Base-by-base conservation (phyloP, 2,888 invertebrate species). In the Zhengitettix transpicula region DNA sequence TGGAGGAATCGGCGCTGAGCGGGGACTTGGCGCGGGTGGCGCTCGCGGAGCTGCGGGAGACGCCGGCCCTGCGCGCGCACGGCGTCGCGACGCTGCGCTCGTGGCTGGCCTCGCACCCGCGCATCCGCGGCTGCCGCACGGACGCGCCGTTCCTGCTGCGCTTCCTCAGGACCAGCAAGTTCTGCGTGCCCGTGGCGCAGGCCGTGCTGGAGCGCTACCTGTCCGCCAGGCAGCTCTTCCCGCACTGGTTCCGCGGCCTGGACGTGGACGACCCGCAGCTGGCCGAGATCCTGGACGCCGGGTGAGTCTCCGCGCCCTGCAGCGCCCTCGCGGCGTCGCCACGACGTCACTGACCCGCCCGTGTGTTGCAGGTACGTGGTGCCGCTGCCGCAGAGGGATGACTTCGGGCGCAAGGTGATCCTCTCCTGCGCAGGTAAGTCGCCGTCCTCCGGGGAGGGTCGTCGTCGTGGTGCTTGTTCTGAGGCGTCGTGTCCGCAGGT, bases 201-300 rank as follows among this genome's bases (percentile, higher is more conserved):
- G 69, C 70, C 57, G 69, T 71, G 58, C 73, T 94, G 65, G 91
- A 93, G 71, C 81, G 88, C 56, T 94, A 93, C 72, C 76, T 94
- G 59, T 87, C 86, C 42, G 87, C 92, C 65, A 78, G 93, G 9
- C 88, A 90, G 71, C 77, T 90, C 67, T 87, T 89, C 68, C 89
- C 92, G 0, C 81, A 86, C 57, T 92, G 92, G 91, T 94, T 92
- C 75, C 80, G 81, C 66, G 84, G 85, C 61, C 75, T 92, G 56
- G 88, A 91, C 68, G 83, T 87, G 58, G 77, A 86, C 61, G 90
- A 92, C 69, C 84, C 87, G 1, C 83, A 84, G 57, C 77, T 94
- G 62, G 81, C 84, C 17, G 87, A 87, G 52, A 86, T 94, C 51
- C 83, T 93, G 64, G 84, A 88, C 64, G 81, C 82, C 17, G 93